Evolutionary conservation across 2,888 invertebrate genomes (phyloP).

Genomic region (Rhogogaster chlorosoma): DNA sequence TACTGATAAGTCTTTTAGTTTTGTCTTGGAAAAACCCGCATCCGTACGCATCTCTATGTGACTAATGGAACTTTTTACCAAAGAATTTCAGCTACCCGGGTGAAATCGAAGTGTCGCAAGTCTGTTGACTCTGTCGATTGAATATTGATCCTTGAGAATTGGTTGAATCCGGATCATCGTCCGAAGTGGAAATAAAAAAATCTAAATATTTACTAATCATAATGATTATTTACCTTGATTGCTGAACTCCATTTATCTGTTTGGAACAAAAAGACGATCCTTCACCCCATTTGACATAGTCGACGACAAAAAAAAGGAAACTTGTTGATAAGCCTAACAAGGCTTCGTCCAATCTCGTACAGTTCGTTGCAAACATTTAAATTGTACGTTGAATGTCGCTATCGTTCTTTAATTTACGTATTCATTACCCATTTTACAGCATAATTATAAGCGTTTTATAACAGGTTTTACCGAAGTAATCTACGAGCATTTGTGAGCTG

Average conservation of each 20-base stretch:
- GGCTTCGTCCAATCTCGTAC: conserved; percentile 17
- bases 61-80: neutral
- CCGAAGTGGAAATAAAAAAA: neutral
- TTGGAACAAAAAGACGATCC: neutral
- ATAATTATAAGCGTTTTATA: neutral
- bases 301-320: conserved; percentile 18
- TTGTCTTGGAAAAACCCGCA: neutral
- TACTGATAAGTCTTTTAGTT: too few relatives aligned
- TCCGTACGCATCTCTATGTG: neutral
- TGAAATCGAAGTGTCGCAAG: neutral
- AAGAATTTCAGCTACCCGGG: neutral
- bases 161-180: neutral
- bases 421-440: conserved; percentile 31
- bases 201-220: neutral
- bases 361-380: neutral
- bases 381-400: conserved; percentile 6
- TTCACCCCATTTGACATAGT: conserved; percentile 19
- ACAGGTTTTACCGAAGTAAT: neutral
- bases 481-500: neutral
- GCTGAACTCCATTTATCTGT: neutral
- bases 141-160: neutral
- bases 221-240: neutral
- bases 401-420: conserved; percentile 24
- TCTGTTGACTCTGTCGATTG: neutral
- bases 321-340: conserved; percentile 31